A percentile compares a stretch with the other conserved stretches of the same genome.
These are phyloP conservation scores for Sebastes oblongus DNA, from an alignment of 2,797 vertebrate genomes.

Conservation along the genomic window DNA sequence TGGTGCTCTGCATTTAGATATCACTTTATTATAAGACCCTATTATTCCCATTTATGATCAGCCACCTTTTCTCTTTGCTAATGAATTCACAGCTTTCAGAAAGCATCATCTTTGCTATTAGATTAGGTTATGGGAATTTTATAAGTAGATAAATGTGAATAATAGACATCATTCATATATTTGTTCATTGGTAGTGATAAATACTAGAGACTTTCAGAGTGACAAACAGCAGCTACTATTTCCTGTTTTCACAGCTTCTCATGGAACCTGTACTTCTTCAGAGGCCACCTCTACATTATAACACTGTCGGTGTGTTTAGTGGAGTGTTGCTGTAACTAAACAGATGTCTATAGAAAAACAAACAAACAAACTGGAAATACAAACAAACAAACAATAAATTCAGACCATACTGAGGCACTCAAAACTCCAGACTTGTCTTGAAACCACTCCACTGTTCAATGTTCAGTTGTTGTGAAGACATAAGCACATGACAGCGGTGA, in stretches of 20 bases:
- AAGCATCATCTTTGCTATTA: neutral
- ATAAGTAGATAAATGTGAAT: neutral
- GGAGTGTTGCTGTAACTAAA: neutral
- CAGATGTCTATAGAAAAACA: neutral
- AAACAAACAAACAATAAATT: neutral
- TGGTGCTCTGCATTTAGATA: neutral
- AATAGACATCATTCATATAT: neutral
- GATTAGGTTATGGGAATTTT: neutral
- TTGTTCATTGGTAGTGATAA: neutral
- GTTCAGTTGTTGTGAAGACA: conserved; percentile 4
- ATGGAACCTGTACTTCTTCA: neutral
- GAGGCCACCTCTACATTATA: neutral
- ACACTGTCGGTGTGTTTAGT: neutral
- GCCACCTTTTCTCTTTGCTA: neutral
- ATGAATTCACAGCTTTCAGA: neutral
- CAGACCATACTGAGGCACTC: neutral
- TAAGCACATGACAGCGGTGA: neutral
- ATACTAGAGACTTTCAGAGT: neutral
- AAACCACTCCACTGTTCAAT: no score
- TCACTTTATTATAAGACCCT: neutral
- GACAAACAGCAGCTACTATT: neutral
- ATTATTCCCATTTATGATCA: neutral
- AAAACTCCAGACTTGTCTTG: neutral
- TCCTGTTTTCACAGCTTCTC: neutral
- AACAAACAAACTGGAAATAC: neutral